Evolutionary conservation across 2,113 vertebrate genomes (phyloP).

Genomic region (Emydura subglobosa): DNA sequence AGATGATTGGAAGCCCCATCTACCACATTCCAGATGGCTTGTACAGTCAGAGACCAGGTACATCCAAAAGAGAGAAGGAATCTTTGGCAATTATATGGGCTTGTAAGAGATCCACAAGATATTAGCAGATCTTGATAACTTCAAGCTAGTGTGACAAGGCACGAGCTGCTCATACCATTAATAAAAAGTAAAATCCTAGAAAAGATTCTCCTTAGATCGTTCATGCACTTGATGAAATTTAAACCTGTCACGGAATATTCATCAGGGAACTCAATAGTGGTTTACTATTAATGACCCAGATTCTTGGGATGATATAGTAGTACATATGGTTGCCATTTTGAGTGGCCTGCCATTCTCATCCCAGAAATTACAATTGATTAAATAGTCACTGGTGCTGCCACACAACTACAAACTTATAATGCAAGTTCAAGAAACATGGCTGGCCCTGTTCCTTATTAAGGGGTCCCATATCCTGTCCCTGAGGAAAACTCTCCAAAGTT

Average conservation of each 20-base stretch:
- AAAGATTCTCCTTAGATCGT: background rate
- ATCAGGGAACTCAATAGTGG: background rate
- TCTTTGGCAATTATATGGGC: background rate
- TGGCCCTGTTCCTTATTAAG: background rate
- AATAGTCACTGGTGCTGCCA: background rate
- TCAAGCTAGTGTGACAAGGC: background rate
- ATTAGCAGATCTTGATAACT: background rate
- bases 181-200: background rate
- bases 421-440: background rate
- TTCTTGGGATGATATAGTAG: background rate
- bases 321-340: background rate
- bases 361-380: background rate
- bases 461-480: background rate
- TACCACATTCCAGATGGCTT: background rate
- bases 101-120: background rate
- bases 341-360: background rate
- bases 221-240: background rate
- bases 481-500: background rate
- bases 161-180: accelerated
- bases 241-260: accelerated
- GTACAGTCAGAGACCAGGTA: background rate
- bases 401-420: background rate
- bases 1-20: background rate
- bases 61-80: background rate
- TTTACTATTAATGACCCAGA: background rate